phyloP scores from a whole-genome alignment of 2,888 invertebrate genomes.

The Strigamia crassipes region DNA sequence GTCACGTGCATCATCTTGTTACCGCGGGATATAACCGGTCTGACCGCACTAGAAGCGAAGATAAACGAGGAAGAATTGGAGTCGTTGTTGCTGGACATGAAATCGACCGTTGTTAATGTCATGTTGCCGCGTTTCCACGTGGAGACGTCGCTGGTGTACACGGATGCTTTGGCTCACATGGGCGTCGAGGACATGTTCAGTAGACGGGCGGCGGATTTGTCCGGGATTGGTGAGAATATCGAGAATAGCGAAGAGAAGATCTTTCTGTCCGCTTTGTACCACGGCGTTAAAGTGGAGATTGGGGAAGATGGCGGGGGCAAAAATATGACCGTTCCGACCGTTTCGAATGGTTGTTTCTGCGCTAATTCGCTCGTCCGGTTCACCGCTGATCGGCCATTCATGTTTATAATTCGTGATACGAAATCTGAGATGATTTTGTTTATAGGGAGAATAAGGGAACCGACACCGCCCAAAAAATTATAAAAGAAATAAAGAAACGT shows the following conservation, averaged over 20 bases:
- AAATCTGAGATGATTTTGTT: conserved; percentile 51
- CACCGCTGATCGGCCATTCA: conserved; percentile 52
- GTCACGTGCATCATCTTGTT: conserved; percentile 47
- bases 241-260: conserved; percentile 12
- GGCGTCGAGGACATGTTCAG: conserved; percentile 46
- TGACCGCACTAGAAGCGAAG: conserved; percentile 5
- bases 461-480: conserved; percentile 45
- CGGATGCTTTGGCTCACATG: conserved; percentile 41
- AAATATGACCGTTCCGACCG: neutral
- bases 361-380: conserved; percentile 46
- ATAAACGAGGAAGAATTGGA: conserved; percentile 14
- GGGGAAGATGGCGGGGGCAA: conserved; percentile 4
- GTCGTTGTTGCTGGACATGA: conserved; percentile 14
- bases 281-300: neutral
- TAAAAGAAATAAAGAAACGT: neutral
- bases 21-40: conserved; percentile 41
- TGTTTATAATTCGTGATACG: conserved; percentile 52
- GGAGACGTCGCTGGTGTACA: conserved; percentile 46
- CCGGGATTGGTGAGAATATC: conserved; percentile 15
- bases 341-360: conserved; percentile 22
- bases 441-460: conserved; percentile 51
- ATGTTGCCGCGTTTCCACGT: conserved; percentile 48
- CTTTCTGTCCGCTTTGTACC: conserved; percentile 20
- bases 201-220: conserved; percentile 46
- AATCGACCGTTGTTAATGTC: conserved; percentile 27